These are phyloP conservation scores for Meloidogyne exigua DNA, from an alignment of 1,140 invertebrate genomes.

Conservation along the genomic window DNA sequence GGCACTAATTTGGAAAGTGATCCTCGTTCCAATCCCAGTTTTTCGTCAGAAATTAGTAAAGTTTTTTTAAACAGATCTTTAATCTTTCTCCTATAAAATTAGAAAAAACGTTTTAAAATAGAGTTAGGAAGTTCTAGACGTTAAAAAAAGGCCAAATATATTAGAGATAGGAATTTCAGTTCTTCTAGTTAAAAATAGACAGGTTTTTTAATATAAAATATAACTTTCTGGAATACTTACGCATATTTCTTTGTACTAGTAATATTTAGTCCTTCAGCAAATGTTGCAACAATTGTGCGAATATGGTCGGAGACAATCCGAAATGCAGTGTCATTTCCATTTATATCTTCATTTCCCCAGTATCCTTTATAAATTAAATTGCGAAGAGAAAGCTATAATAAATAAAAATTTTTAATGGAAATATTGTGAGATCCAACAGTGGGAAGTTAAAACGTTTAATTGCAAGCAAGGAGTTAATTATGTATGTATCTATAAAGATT, in stretches of 20 bases:
- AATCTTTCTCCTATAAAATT: slow-evolving; percentile 23
- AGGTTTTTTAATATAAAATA: too few relatives aligned
- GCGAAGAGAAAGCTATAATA: slow-evolving; percentile 73
- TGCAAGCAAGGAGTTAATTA: too few relatives aligned
- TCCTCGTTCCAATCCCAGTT: slow-evolving; percentile 21
- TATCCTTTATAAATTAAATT: slow-evolving; percentile 79
- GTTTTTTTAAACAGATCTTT: slow-evolving; percentile 26
- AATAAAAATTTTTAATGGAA: slow-evolving; percentile 20
- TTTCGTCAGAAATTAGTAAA: not conserved
- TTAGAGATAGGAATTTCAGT: too few relatives aligned
- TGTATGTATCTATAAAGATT: too few relatives aligned
- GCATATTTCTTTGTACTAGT: not conserved
- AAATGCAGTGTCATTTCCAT: slow-evolving; percentile 98
- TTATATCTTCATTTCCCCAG: slow-evolving; percentile 82
- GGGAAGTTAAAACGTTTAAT: too few relatives aligned
- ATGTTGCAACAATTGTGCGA: slow-evolving; percentile 88
- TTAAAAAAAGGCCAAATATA: too few relatives aligned
- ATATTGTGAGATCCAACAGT: too few relatives aligned
- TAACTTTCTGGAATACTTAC: not conserved
- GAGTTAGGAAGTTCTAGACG: too few relatives aligned
- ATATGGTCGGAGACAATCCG: slow-evolving; percentile 96
- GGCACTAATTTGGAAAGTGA: slow-evolving; percentile 8
- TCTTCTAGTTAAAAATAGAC: too few relatives aligned
- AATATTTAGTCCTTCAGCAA: slow-evolving; percentile 78
- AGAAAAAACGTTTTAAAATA: too few relatives aligned